Evolutionary conservation across 2,797 vertebrate species (phyloP), one percentile per base, ranked within the genome.

Genomic region (Merluccius polli): DNA sequence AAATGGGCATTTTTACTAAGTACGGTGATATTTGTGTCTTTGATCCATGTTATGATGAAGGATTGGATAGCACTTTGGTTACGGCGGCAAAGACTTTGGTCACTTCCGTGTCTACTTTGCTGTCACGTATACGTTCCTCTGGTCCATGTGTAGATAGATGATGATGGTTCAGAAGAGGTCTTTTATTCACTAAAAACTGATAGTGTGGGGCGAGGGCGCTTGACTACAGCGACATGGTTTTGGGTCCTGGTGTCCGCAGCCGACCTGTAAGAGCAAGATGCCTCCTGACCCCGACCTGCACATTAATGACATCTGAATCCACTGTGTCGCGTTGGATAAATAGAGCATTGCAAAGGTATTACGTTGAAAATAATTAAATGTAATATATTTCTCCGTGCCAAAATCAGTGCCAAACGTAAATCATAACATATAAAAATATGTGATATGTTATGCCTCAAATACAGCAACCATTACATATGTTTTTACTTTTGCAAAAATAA

Each of bases 71-170:
- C 48, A 52, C 48, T 63, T 24, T 27, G 27, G 59, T 27, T 1
- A 11, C 75, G 80, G 74, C 75, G 77, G 78, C 31, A n/a, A n/a
- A n/a, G 79, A 52, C 74, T 82, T 81, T 80, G 76, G 73, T 78
- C 18, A 71, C 75, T 73, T 77, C 36, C 68, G 76, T 59, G 79
- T 72, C 82, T 82, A 74, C 77, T 85, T 81, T 79, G 76, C 78
- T 27, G 4, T 75, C 71, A 75, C 72, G 78, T 83, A 77, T 78
- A 79, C 77, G 79, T 83, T 75, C 75, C 70, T 83, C 85, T 84
- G 73, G 82, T 77, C 76, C 77, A 18, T 87, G 78, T 77, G 82
- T 82, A 78, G 75, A 82, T 78, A 77, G 59, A 59, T 77, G 81
- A 77, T n/a, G n/a, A n/a, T 59, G 79, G 79, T 80, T 82, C 35